Percentiles rank a stretch among this genome's conserved stretches.
phyloP scores from a whole-genome alignment of 2,888 invertebrate species.

The Calliopum simillimum region DNA sequence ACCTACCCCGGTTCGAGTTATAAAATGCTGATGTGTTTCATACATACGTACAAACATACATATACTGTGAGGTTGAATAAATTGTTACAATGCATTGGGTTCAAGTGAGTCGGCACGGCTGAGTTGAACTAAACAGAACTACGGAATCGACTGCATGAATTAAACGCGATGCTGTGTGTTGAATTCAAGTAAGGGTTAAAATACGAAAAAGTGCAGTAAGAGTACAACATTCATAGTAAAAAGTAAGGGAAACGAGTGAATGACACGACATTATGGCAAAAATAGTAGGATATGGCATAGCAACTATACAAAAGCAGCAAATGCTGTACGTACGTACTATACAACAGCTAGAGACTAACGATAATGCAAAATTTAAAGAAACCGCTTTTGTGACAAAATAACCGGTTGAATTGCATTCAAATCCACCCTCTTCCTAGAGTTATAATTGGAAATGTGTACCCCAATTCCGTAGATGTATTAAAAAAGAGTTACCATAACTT shows the following conservation, averaged over 20 bases:
- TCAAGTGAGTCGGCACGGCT: constrained; percentile 16
- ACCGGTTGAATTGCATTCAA: too few relatives aligned
- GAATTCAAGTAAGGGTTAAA: constrained; percentile 19
- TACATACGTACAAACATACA: neutral
- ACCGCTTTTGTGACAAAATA: too few relatives aligned
- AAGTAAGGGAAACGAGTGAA: constrained; percentile 8
- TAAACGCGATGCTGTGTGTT: constrained; percentile 4
- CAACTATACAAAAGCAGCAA: neutral
- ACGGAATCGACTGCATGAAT: constrained; percentile 1
- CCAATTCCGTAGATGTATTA: too few relatives aligned
- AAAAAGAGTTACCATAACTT: too few relatives aligned
- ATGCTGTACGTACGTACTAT: too few relatives aligned
- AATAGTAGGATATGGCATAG: neutral
- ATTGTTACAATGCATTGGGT: constrained; percentile 16
- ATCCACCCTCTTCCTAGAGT: too few relatives aligned
- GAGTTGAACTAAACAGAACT: constrained; percentile 1
- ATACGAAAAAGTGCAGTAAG: constrained; percentile 20
- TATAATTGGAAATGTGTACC: too few relatives aligned
- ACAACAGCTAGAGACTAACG: too few relatives aligned
- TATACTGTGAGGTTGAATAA: constrained; percentile 26
- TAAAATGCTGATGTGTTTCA: neutral
- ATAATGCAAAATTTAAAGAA: too few relatives aligned
- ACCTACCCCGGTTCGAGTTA: constrained; percentile 13
- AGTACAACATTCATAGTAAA: neutral
- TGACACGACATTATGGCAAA: neutral